Percentiles rank a stretch among this genome's conserved stretches.
phyloP scores from a whole-genome alignment of 2,797 vertebrate genomes.

The Arrhamphus sclerolepis region DNA sequence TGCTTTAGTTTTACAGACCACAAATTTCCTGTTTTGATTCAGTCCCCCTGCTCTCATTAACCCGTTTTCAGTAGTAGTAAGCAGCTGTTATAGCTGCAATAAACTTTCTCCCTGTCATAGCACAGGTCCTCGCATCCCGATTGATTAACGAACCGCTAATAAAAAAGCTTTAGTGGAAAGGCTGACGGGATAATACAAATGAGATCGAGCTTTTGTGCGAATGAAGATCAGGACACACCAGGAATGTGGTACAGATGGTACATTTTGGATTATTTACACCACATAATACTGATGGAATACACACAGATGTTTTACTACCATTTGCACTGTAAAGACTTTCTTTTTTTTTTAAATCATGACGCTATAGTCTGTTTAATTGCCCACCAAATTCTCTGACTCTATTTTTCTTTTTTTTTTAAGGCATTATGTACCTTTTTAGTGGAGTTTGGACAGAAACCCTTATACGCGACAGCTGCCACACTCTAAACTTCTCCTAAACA shows the following conservation, averaged over 20 bases:
- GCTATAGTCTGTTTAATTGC: conserved; percentile 9
- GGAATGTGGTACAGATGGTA: conserved; percentile 45
- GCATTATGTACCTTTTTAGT: conserved; percentile 10
- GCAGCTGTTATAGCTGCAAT: conserved; percentile 9
- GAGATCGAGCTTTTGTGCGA: background rate
- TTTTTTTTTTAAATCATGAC: conserved; percentile 19
- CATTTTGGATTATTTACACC: conserved; percentile 35
- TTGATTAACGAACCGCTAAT: background rate
- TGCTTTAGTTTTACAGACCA: too few relatives aligned
- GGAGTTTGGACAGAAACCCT: conserved; percentile 17
- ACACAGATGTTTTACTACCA: conserved; percentile 52
- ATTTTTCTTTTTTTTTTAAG: too few relatives aligned
- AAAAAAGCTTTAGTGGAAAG: background rate
- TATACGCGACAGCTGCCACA: conserved; percentile 10
- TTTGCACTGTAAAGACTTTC: conserved; percentile 23
- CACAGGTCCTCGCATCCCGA: background rate
- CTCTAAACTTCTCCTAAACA: conserved; percentile 7
- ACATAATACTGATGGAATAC: conserved; percentile 49
- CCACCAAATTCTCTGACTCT: conserved; percentile 24
- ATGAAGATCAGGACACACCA: conserved; percentile 11
- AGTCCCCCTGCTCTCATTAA: conserved; percentile 4
- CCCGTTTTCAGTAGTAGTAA: conserved; percentile 6
- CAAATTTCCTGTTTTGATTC: conserved; percentile 4
- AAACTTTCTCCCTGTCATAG: conserved; percentile 1
- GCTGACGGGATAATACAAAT: background rate